A percentile compares a stretch with the other conserved stretches of the same genome.
phyloP scores from a whole-genome alignment of 2,113 vertebrate species.

The Strix uralensis region DNA sequence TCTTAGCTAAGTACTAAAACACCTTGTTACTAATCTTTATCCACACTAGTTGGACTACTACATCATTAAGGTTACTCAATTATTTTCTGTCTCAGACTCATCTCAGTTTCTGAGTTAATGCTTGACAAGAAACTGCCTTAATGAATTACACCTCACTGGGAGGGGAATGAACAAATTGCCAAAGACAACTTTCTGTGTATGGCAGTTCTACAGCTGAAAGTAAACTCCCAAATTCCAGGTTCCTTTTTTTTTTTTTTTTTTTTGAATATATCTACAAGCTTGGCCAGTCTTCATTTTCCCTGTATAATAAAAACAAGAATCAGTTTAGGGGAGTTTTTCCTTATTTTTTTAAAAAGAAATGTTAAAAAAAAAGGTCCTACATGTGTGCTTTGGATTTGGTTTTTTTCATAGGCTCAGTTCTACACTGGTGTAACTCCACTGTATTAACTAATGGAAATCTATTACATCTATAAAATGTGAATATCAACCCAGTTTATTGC shows the following conservation, averaged over 20 bases:
- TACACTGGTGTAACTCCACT: background rate
- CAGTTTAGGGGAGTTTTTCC: background rate
- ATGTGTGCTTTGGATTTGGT: background rate
- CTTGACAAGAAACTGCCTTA: background rate
- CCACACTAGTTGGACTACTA: background rate
- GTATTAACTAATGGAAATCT: background rate
- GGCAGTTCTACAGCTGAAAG: background rate
- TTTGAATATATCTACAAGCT: background rate
- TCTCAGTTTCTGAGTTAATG: background rate
- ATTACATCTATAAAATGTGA: background rate
- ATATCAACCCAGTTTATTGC: background rate
- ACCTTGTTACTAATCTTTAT: background rate
- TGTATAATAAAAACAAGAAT: background rate
- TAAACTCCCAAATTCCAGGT: background rate
- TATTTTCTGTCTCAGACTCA: background rate
- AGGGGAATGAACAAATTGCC: background rate
- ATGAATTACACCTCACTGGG: background rate
- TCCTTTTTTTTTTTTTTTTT: rapidly evolving
- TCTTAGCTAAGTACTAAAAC: background rate
- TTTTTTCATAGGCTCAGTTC: background rate
- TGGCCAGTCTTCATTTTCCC: background rate
- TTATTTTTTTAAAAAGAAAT: background rate
- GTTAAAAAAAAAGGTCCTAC: background rate
- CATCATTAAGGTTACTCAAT: background rate
- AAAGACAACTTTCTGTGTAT: slow-evolving; percentile 19